Evolutionary conservation across 2,113 vertebrate genomes (phyloP).

Genomic region (Trochalopteron elliotii): DNA sequence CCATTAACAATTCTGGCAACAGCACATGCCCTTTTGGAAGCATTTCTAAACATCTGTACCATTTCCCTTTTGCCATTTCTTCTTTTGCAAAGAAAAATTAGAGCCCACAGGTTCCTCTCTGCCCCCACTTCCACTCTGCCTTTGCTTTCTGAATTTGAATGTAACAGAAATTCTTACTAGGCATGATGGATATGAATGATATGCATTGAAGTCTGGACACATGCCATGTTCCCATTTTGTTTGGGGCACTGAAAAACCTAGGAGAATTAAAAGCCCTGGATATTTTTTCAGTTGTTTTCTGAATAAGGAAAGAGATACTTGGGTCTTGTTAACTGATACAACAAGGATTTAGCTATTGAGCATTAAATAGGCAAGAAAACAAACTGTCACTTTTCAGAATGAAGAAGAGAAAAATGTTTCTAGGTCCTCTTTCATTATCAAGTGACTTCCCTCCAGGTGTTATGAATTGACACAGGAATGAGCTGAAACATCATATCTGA

Average conservation of each 20-base stretch:
- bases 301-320: background rate
- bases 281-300: background rate
- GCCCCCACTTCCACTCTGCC: background rate
- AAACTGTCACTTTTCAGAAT: background rate
- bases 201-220: background rate
- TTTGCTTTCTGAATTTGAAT: background rate
- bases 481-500: background rate
- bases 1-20: background rate
- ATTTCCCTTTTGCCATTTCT: background rate
- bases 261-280: background rate
- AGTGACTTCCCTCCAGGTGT: background rate
- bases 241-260: background rate
- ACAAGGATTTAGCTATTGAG: background rate
- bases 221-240: background rate
- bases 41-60: background rate
- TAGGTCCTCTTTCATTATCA: background rate
- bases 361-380: background rate
- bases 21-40: background rate
- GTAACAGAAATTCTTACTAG: background rate
- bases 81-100: background rate
- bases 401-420: background rate
- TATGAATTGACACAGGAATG: background rate
- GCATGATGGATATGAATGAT: background rate
- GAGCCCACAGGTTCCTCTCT: background rate
- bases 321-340: background rate